These are phyloP conservation scores for Amphilophus citrinellus DNA, from an alignment of 2,113 vertebrate genomes.

Conservation along the genomic window DNA sequence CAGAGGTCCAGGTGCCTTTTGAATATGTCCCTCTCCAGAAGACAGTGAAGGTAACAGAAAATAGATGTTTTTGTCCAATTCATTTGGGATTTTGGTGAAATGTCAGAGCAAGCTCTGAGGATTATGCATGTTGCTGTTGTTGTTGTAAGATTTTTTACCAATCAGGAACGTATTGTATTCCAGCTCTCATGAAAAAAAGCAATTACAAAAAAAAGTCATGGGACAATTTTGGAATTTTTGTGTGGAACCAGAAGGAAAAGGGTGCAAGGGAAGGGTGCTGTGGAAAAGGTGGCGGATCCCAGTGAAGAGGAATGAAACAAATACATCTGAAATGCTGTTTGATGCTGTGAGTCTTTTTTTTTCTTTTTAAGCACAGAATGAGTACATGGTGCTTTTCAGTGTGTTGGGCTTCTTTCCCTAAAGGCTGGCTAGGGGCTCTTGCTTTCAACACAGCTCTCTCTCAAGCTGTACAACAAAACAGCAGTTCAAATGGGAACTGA, in stretches of 20 bases:
- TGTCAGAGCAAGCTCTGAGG: conserved; percentile 59
- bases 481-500: conserved; percentile 68
- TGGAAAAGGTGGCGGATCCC: conserved; percentile 21
- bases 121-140: conserved; percentile 13
- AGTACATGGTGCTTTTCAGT: conserved; percentile 36
- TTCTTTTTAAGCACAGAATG: conserved; percentile 29
- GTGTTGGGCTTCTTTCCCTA: conserved; percentile 41
- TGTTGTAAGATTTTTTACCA: conserved; percentile 32
- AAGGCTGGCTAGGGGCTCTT: conserved; percentile 65
- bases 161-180: conserved; percentile 24
- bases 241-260: conserved; percentile 39
- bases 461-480: conserved; percentile 59
- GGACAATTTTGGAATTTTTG: conserved; percentile 65
- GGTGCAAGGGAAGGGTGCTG: not conserved
- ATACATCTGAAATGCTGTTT: conserved; percentile 75
- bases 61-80: conserved; percentile 27
- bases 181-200: conserved; percentile 21
- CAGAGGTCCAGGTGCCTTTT: no score
- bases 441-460: conserved; percentile 69
- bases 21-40: not conserved
- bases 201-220: conserved; percentile 7
- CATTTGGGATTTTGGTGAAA: conserved; percentile 56
- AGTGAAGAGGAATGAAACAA: conserved; percentile 68
- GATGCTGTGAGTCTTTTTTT: conserved; percentile 48
- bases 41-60: not conserved